Base-by-base conservation (phyloP, 1,140 invertebrate genomes). In the Heliconius eleuchia region DNA sequence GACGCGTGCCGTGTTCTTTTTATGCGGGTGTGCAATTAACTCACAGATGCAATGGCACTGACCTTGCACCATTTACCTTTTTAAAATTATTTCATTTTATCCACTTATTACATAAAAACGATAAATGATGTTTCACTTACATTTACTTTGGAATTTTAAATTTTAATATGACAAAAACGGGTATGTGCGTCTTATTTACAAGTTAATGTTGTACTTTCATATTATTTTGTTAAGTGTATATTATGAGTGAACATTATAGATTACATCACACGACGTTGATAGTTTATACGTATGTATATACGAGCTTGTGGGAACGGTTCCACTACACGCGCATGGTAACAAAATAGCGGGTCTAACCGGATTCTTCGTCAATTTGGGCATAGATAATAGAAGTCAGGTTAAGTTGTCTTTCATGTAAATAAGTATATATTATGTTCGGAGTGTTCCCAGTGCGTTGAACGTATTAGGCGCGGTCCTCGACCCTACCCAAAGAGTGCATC, bases 301-400 rank as follows among this genome's bases (percentile, higher is more conserved):
- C 80, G 75, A 82, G 82, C 52, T 82, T 82, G 85, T 82, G 71
- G 83, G 81, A 85, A 81, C 83, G 86, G 80, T 57, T 77, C 77
- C 77, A 71, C 80, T 82, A 74, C 81, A 74, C 80, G 79, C 81
- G 82, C 84, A 80, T 87, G 85, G 90, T 80, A 92, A 89, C 88
- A 85, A 80, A 86, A 84, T 90, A 88, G 86, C 86, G 85, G 87
- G 77, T 78, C 80, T 82, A 89, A 91, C 91, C 87, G 91, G 88
- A 90, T 87, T 84, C 74, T 80, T 82, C 75, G 76, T 73, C 76
- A 81, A 81, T 84, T 84, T 83, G 82, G 80, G 81, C 82, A 78
- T 81, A 76, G 50, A 52, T 52, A 84, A 85, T 80, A 83, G 83
- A 84, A 86, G 84, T 78, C 72, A 50, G 23, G 11, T 73, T 16